Conservation (phyloP, 1,140 invertebrate genomes). For the Drosophila neocordata region DNA sequence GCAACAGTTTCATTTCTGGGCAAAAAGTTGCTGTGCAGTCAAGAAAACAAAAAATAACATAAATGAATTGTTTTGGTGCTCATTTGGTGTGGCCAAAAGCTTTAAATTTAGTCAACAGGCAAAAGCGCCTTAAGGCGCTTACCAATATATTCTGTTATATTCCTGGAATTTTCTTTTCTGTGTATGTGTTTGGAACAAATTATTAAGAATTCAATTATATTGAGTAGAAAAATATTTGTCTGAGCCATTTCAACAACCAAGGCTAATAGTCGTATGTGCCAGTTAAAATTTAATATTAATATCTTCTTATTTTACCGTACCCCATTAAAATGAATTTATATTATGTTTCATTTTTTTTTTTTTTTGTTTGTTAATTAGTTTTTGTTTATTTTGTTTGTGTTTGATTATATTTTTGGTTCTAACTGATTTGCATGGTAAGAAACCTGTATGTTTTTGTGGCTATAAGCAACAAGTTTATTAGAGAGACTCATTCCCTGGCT, state of each 20-base stretch:
- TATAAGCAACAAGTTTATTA: slow-evolving; percentile 8
- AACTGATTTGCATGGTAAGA: background rate
- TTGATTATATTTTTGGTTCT: background rate
- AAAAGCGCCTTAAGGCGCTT: slow-evolving; percentile 9
- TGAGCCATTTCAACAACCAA: background rate
- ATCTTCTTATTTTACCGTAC: background rate
- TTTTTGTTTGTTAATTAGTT: background rate
- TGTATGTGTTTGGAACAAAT: background rate
- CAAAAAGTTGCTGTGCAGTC: slow-evolving; percentile 11
- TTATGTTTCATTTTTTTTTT: background rate
- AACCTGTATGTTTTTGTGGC: background rate
- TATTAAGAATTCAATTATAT: slow-evolving; percentile 3
- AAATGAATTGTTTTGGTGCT: slow-evolving; percentile 19
- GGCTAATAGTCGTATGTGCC: background rate
- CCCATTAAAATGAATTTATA: background rate
- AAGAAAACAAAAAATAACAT: background rate
- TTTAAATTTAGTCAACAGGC: slow-evolving; percentile 10
- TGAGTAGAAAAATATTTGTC: background rate
- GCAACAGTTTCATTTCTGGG: background rate
- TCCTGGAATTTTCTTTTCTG: background rate
- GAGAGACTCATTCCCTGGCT: background rate
- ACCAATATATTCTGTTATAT: background rate
- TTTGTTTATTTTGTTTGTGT: too few species aligned
- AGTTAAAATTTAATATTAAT: slow-evolving; percentile 9
- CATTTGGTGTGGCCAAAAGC: background rate